Percentiles rank a stretch among this genome's conserved stretches.
phyloP scores from a whole-genome alignment of 1,140 invertebrate species.

The Zaprionus ornatus region DNA sequence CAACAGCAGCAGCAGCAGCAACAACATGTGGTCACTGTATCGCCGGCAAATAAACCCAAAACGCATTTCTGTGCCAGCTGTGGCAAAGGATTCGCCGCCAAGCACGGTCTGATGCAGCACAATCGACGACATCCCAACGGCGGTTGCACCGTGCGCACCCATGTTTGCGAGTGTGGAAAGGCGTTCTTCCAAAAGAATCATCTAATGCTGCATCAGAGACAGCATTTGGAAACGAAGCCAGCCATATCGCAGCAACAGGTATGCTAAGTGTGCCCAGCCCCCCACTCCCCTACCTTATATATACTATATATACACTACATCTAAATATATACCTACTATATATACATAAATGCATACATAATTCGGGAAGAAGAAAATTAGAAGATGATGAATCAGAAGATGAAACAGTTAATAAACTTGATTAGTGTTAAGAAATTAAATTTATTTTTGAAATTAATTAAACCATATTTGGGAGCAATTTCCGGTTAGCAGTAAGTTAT shows the following conservation, averaged over 20 bases:
- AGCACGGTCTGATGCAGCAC: conserved; percentile 91
- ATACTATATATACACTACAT: conserved; percentile 5
- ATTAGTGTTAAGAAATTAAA: conserved; percentile 12
- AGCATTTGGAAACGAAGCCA: conserved; percentile 89
- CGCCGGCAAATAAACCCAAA: conserved; percentile 87
- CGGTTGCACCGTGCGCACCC: conserved; percentile 91
- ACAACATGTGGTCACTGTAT: conserved; percentile 71
- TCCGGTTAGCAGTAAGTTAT: conserved; percentile 34
- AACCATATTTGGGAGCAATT: conserved; percentile 17
- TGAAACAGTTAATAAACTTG: conserved; percentile 20
- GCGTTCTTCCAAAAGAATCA: conserved; percentile 95
- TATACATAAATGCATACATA: conserved; percentile 7
- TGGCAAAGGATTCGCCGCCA: conserved; percentile 92
- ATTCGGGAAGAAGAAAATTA: neutral
- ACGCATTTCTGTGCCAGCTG: conserved; percentile 93
- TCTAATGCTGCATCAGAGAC: conserved; percentile 90
- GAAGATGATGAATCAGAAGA: neutral
- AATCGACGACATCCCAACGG: conserved; percentile 90
- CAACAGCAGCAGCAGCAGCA: conserved; percentile 65
- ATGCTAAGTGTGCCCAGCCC: conserved; percentile 55
- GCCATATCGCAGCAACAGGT: conserved; percentile 85
- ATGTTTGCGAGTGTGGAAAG: conserved; percentile 93
- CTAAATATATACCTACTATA: conserved; percentile 14
- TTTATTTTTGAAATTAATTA: conserved; percentile 1
- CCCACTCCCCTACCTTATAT: neutral